Base-by-base conservation (phyloP, 2,888 invertebrate species). In the Pristionchus fissidentatus region DNA sequence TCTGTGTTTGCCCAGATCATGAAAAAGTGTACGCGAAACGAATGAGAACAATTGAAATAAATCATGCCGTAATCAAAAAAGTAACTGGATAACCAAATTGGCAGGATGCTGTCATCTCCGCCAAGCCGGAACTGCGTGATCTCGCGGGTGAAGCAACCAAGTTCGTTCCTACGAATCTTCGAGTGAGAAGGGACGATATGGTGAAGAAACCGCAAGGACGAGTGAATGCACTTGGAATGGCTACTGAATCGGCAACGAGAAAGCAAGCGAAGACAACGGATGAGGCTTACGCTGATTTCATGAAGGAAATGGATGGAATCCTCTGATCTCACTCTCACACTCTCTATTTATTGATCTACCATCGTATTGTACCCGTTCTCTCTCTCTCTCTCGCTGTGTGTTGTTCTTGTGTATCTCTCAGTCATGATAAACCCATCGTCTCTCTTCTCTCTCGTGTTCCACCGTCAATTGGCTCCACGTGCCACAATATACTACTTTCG, bases 221-320 rank as follows among this genome's bases (percentile, higher is more conserved):
- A 29, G 41, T 41, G 57, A 79, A 79, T 32, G 79, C 79, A 7
- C 26, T 52, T 38, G 79, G 79, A 79, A 79, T 79, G 79, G 55
- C 41, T 0, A 57, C 57, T 22, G 79, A 79, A 29, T 79, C 79
- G 29, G 79, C 79, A 10, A 79, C 66, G 62, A 66, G 43, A 52
- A 83, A 70, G 55, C 84, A 89, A 88, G 85, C 91, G 88, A 90
- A 90, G 84, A 87, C 96, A 84, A 98, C 98, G 93, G 98, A 98
- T 92, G 98, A 98, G 92, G 98, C 98, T 19, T 99, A 99, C 92
- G 96, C 97, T 94, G 96, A 97, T 93, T 99, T 99, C 93, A 98
- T 99, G 97, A 95, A 95, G 93, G 98, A 99, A 94, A 97, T 99
- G 97, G 96, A 97, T 92, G 97, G 96, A 62, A 22, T 79, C 7